Evolutionary conservation across 2,113 vertebrate genomes (phyloP).

Genomic region (Daubentonia madagascariensis): DNA sequence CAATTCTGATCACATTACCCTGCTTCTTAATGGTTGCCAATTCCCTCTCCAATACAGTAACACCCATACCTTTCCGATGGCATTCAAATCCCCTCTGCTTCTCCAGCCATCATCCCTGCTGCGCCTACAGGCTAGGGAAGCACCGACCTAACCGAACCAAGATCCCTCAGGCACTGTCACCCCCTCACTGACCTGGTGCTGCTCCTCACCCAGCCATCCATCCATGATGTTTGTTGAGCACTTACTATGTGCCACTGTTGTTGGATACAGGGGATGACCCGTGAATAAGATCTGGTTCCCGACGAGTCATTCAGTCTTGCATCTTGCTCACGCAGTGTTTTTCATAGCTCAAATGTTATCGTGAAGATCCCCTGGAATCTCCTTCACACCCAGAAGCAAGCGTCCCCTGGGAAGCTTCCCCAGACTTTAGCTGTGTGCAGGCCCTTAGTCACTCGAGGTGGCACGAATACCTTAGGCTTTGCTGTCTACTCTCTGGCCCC

Average conservation of each 20-base stretch:
- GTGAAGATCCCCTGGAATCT: neutral
- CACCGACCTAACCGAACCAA: neutral
- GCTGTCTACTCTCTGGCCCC: neutral
- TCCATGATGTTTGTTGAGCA: neutral
- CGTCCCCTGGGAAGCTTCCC: neutral
- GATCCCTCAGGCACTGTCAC: neutral
- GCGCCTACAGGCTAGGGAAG: neutral
- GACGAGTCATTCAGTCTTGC: neutral
- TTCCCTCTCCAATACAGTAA: neutral
- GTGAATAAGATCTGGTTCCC: neutral
- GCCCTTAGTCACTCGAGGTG: neutral
- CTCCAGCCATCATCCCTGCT: neutral
- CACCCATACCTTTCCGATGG: neutral
- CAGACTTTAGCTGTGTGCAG: neutral
- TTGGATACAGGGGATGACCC: neutral
- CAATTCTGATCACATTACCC: neutral
- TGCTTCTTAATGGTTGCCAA: neutral
- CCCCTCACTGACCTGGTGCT: accelerated
- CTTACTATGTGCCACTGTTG: accelerated
- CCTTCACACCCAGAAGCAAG: neutral
- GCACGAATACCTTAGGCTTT: neutral
- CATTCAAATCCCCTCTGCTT: neutral
- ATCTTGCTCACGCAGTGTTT: neutral
- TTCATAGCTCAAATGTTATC: neutral
- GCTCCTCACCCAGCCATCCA: too few species aligned